Evolutionary conservation across 2,113 vertebrate species (phyloP).

Genomic region (Microtus richardsoni): DNA sequence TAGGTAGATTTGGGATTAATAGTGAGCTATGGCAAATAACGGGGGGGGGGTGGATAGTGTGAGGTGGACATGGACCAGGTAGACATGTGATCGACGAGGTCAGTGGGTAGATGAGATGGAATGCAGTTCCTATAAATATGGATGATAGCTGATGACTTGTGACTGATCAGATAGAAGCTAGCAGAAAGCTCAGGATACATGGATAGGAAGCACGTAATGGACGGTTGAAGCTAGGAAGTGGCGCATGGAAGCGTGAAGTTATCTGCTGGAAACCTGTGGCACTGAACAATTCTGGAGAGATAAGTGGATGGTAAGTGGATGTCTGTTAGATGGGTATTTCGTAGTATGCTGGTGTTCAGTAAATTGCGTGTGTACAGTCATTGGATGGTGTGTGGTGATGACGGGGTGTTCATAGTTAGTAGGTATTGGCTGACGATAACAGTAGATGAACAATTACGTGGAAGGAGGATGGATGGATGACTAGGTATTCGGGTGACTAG

Average conservation of each 20-base stretch:
- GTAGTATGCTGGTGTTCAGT: rapidly evolving
- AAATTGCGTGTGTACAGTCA: background rate
- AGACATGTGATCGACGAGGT: background rate
- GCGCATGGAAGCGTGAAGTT: background rate
- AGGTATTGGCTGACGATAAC: background rate
- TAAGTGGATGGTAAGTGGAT: background rate
- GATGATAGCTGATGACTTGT: background rate
- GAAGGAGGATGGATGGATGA: background rate
- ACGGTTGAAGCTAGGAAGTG: background rate
- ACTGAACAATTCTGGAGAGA: background rate
- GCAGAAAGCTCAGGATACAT: background rate
- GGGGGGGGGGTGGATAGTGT: background rate
- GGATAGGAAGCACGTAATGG: background rate
- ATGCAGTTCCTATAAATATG: background rate
- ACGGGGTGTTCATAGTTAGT: background rate
- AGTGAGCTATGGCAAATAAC: background rate
- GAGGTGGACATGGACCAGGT: background rate
- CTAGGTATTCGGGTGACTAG: background rate
- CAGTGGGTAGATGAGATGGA: background rate
- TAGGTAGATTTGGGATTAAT: background rate
- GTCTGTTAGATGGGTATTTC: background rate
- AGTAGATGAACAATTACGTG: background rate
- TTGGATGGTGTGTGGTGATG: background rate
- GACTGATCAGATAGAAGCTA: background rate
- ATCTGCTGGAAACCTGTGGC: background rate